phyloP scores from a whole-genome alignment of 2,888 invertebrate genomes.

The Platycheirus albimanus region DNA sequence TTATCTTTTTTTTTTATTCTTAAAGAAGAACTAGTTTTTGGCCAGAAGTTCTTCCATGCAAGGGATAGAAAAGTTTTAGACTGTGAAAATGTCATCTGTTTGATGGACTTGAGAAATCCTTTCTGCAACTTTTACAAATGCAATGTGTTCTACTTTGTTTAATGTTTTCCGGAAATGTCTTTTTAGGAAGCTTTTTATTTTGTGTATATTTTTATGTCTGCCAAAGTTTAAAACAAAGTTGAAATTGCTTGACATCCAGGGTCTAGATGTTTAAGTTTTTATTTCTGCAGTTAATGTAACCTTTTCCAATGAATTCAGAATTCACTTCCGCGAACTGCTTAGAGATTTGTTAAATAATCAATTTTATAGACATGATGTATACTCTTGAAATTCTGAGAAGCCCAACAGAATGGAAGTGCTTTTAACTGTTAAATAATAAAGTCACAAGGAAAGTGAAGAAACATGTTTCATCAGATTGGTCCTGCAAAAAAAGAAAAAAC shows the following conservation, averaged over 20 bases:
- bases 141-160: conserved; percentile 60
- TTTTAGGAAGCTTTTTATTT: conserved; percentile 18
- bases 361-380: conserved; percentile 2
- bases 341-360: neutral
- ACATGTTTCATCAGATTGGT: too few relatives aligned
- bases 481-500: too few relatives aligned
- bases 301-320: neutral
- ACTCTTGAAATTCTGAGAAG: neutral
- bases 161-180: conserved; percentile 51
- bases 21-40: conserved; percentile 48
- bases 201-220: neutral
- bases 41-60: neutral
- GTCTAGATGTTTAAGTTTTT: neutral
- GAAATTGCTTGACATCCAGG: conserved; percentile 7
- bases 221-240: conserved; percentile 8
- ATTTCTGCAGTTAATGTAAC: neutral
- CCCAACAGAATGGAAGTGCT: neutral
- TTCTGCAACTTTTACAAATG: conserved; percentile 55
- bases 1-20: conserved; percentile 8
- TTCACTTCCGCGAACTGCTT: neutral
- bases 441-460: too few relatives aligned
- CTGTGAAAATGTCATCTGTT: conserved; percentile 69
- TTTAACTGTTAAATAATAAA: too few relatives aligned
- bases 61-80: conserved; percentile 28
- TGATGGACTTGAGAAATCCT: conserved; percentile 67